Base-by-base conservation (phyloP, 2,113 vertebrate species). In the Galbula dea region DNA sequence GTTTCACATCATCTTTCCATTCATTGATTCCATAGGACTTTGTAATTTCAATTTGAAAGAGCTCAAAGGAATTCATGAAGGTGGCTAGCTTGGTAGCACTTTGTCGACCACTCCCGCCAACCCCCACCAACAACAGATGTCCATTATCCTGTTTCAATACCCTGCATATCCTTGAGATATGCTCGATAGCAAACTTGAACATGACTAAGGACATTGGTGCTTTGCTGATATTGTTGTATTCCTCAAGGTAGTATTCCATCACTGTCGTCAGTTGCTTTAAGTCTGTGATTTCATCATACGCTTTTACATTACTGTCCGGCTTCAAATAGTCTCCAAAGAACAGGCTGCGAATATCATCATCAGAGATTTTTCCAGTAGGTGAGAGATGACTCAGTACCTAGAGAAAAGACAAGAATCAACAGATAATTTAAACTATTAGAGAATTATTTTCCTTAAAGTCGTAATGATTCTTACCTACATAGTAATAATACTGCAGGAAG, bases 111-210 rank as follows among this genome's bases (percentile, higher is more conserved):
- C 98, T 99, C 7, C 99, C 99, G 0, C 98, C 98, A 1, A 99
- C 97, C 10, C 99, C 99, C 32, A 99, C 98, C 27, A 99, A 51
- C 15, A 99, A 77, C 68, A 98, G 93, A 89, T 99, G 98, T 2
- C 99, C 99, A 3, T 98, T 99, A 69, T 98, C 97, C 86, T 99
- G 99, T 54, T 99, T 99, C 73, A 99, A 91, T 11, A 99, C 99
- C 8, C 99, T 97, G 88, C 98, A 99, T 51, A 99, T 99, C 72
- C 98, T 98, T 2, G 99, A 99, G 93, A 99, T 97, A 91, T 99
- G 99, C 92, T 99, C 99, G 9, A 99, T 98, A 54, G 98, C 98
- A 66, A 99, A 99, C 92, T 97, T 98, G 97, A 99, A 99, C 98
- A 99, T 99, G 29, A 99, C 99, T 67, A 99, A 96, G 46, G 98